Evolutionary conservation across 2,888 invertebrate species (phyloP).

Genomic region (Ochlodes sylvanus): DNA sequence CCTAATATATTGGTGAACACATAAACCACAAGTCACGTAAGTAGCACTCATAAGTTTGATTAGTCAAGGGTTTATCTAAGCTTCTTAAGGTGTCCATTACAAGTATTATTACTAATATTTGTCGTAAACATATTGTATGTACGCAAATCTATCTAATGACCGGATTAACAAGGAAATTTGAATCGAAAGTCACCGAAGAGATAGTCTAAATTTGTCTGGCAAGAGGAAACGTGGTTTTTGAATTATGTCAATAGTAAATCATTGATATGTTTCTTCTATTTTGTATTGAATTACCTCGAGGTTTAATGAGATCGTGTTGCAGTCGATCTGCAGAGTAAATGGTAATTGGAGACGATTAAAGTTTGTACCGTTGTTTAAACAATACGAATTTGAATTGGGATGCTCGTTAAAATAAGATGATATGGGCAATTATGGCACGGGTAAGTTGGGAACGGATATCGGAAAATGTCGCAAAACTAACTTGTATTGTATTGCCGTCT

Average conservation of each 20-base stretch:
- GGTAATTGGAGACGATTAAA: conserved; percentile 14
- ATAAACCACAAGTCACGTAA: conserved; percentile 25
- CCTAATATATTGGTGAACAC: conserved; percentile 1
- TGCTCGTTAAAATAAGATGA: neutral
- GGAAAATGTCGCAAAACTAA: too few species aligned
- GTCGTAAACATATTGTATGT: conserved; percentile 41
- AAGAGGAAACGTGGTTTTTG: conserved; percentile 24
- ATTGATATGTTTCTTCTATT: conserved; percentile 44
- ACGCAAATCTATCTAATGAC: conserved; percentile 17
- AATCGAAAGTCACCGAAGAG: neutral
- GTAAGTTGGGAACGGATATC: too few species aligned
- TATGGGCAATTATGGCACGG: too few species aligned
- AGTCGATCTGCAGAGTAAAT: conserved; percentile 18
- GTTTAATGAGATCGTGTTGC: conserved; percentile 35
- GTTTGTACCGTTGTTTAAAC: conserved; percentile 15
- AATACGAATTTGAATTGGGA: conserved; percentile 2
- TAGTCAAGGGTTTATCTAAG: conserved; percentile 43
- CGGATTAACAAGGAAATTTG: neutral
- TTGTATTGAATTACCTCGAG: conserved; percentile 43
- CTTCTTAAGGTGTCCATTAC: conserved; percentile 51
- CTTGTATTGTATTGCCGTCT: too few species aligned
- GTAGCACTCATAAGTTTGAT: conserved; percentile 32
- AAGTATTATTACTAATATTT: conserved; percentile 46
- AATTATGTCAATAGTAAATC: conserved; percentile 43
- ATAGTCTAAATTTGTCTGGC: conserved; percentile 18